phyloP scores from a whole-genome alignment of 2,113 vertebrate species.

The Hippocampus barbouri region DNA sequence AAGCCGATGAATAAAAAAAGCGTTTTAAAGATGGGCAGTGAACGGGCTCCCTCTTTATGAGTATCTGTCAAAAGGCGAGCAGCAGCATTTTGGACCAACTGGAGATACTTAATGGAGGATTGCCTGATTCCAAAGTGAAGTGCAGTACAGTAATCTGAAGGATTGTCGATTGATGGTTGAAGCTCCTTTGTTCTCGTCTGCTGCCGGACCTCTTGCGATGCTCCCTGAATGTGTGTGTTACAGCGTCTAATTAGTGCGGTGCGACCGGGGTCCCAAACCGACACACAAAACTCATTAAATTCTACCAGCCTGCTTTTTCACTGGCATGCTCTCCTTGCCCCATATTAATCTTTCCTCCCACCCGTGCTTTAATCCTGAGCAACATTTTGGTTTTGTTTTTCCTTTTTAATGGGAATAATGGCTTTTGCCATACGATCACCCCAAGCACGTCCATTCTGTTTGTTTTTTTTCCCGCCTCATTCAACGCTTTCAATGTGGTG shows the following conservation, averaged over 20 bases:
- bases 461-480: constrained; percentile 5
- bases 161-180: constrained; percentile 31
- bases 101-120: too few species aligned
- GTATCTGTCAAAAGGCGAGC: too few species aligned
- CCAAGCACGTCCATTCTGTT: not conserved
- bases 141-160: not conserved
- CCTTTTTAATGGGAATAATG: constrained; percentile 58
- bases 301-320: constrained; percentile 51
- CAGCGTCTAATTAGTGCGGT: constrained; percentile 63
- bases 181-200: constrained; percentile 50
- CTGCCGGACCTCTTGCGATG: constrained; percentile 50
- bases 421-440: constrained; percentile 44
- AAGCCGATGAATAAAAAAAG: too few species aligned
- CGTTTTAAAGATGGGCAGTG: too few species aligned
- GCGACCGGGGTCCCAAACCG: constrained; percentile 58
- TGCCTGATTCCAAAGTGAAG: too few species aligned
- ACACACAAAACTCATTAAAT: constrained; percentile 70
- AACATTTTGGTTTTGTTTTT: constrained; percentile 64
- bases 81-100: too few species aligned
- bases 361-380: constrained; percentile 63
- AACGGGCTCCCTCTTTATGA: too few species aligned
- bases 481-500: constrained; percentile 25
- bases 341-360: constrained; percentile 64
- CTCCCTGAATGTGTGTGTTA: constrained; percentile 63
- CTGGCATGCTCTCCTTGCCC: constrained; percentile 52